Evolutionary conservation across 2,888 invertebrate genomes (phyloP).

Genomic region (Trichogramma evanescens): DNA sequence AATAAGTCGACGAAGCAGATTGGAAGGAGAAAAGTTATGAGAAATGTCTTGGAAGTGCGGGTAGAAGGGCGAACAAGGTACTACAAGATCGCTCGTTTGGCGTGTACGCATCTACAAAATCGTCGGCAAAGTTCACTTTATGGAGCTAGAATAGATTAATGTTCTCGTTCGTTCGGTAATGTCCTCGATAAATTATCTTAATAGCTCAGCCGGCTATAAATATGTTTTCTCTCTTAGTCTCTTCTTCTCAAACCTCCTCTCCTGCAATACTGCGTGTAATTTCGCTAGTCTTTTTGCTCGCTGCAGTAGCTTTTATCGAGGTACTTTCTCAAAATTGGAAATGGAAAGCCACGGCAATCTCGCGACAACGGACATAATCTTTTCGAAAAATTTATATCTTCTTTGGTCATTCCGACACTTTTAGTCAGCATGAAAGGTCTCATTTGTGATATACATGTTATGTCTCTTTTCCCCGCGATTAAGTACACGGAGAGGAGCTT

Average conservation of each 20-base stretch:
- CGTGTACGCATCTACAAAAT: slow-evolving; percentile 42
- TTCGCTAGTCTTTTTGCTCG: slow-evolving; percentile 1
- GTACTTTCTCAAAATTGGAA: slow-evolving; percentile 19
- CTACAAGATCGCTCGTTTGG: slow-evolving; percentile 39
- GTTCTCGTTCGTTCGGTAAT: slow-evolving; percentile 47
- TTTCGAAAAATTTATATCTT: slow-evolving; percentile 16
- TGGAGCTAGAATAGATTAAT: slow-evolving; percentile 48
- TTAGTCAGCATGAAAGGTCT: slow-evolving; percentile 10
- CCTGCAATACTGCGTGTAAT: too few species aligned
- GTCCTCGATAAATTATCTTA: slow-evolving; percentile 47
- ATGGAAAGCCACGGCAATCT: slow-evolving; percentile 19
- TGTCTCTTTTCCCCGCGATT: too few species aligned
- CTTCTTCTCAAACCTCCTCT: slow-evolving; percentile 12
- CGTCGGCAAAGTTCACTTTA: slow-evolving; percentile 46
- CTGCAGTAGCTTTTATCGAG: slow-evolving; percentile 4
- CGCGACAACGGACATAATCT: slow-evolving; percentile 15
- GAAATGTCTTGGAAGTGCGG: not conserved
- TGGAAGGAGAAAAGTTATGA: not conserved
- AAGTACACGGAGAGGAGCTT: slow-evolving; percentile 13
- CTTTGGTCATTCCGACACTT: slow-evolving; percentile 16
- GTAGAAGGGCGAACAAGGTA: not conserved
- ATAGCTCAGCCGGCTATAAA: slow-evolving; percentile 44
- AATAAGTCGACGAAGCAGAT: not conserved
- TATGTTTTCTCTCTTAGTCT: slow-evolving; percentile 40
- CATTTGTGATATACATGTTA: not conserved